Base-by-base conservation (phyloP, 2,888 invertebrate species). In the Synanthedon andrenaeformis region DNA sequence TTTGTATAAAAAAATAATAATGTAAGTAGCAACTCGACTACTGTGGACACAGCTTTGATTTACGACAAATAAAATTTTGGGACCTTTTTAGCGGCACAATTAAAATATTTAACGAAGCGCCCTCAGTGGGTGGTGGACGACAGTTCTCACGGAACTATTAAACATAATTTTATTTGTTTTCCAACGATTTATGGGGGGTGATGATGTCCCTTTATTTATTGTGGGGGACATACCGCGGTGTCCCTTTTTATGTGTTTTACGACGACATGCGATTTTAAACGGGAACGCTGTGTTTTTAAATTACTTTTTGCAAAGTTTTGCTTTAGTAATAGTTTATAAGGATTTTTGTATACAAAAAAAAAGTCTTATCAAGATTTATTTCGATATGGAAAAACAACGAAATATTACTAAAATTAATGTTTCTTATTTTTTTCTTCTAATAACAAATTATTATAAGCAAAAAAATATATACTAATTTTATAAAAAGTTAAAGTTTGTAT, bases 141-240 rank as follows among this genome's bases (percentile, higher is more conserved):
- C 87, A 85, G 77, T 86, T 87, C 85, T 85, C 85, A 86, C 87
- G 77, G 82, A 73, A 71, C 84, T 82, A 86, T 87, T 86, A 87
- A 82, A 82, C 74, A 82, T 84, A 77, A 84, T 86, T 86, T 81
- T 82, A 81, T 82, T 67, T 79, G 76, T 79, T 83, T 82, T 74
- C 70, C 62, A 57, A 61, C 58, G 66, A 73, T 79, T 79, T 76
- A 74, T 76, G 66, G 60, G 54, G 56, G 59, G 51, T 62, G 53
- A 61, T 62, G 63, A 61, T 69, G 67, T 67, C 68, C 61, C 68
- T 69, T 63, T 64, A 64, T 70, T 79, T 74, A 69, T 72, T 59
- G 66, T 66, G 67, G 71, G 63, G 66, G 69, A 66, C 66, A 65
- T 60, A 62, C 69, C 65, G 4, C 23, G 65, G 63, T 57, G 45